Evolutionary conservation across 2,113 vertebrate genomes (phyloP), one percentile per base, ranked within the genome.

Genomic region (Anhinga rufa): DNA sequence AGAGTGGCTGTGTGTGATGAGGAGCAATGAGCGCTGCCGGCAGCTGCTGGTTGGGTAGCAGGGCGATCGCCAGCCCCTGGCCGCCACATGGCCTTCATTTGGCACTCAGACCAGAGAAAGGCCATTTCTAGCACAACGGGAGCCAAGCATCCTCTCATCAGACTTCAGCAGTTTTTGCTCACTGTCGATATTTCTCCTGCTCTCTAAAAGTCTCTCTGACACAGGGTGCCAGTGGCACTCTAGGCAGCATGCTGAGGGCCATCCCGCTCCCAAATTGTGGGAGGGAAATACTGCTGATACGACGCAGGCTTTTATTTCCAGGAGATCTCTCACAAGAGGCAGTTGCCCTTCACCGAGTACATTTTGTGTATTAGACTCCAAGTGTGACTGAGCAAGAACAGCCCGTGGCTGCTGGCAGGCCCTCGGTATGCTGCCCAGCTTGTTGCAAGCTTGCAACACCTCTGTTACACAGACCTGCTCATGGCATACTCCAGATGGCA

Each of bases 381-480:
- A 89, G 88, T 92, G 92, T 85, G 91, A 70, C 58, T 74, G 97
- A 95, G 92, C 81, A 57, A 85, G 84, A 65, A 8, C 83, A 96
- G 96, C 84, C 69, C 0, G 0, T 91, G 88, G 80, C 65, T 91
- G 80, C 94, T 89, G 95, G 93, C 92, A 93, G 69, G 65, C 49
- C 61, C 72, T 69, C 34, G 3, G 44, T 40, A 58, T 5, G 0
- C 72, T 81, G 92, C 80, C 90, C 9, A 1, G 22, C 76, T 81
- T n/a, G 69, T 54, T 3, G 0, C 65, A 78, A 68, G 10, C 92
- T 92, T 20, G 52, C 64, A 49, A 44, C 94, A 92, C 88, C 95
- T 77, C 90, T 92, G 75, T 42, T 69, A 7, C 65, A 42, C 69
- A 90, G 80, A 42, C 32, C 90, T 68, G 88, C 94, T 84, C 0